A percentile compares a stretch with the other conserved stretches of the same genome.
These are phyloP conservation scores for Bombyx huttoni DNA, from an alignment of 2,888 invertebrate genomes.

Conservation along the genomic window DNA sequence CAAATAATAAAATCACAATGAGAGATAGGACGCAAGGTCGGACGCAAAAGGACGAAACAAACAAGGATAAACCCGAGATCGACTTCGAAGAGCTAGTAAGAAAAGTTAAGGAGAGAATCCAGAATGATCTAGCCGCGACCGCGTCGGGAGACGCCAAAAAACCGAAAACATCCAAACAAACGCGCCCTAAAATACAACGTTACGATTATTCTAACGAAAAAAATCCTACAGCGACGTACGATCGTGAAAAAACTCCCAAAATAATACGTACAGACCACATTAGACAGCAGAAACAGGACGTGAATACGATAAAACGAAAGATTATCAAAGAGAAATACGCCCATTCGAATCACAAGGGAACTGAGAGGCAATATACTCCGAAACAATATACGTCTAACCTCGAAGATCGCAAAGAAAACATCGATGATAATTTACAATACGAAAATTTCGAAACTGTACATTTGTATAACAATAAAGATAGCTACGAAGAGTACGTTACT, in stretches of 20 bases:
- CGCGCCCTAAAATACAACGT: no score
- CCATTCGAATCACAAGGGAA: no score
- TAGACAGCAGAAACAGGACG: no score
- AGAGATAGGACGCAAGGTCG: neutral
- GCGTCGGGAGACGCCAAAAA: neutral
- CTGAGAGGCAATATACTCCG: no score
- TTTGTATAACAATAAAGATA: slow-evolving; percentile 21
- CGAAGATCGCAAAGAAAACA: no score
- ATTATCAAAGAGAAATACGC: no score
- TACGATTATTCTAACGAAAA: neutral
- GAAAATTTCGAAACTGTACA: slow-evolving; percentile 14
- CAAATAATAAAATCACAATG: neutral
- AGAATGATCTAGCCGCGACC: slow-evolving; percentile 7
- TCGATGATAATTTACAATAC: no score
- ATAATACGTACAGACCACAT: no score
- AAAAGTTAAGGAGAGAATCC: slow-evolving; percentile 22
- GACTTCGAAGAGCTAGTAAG: slow-evolving; percentile 16
- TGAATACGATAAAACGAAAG: no score
- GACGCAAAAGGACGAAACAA: neutral
- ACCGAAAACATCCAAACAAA: neutral
- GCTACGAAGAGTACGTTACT: slow-evolving; percentile 40
- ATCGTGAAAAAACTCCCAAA: neutral
- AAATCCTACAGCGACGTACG: neutral
- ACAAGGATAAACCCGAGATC: neutral
- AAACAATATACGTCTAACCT: no score